Conservation (phyloP, 1,140 invertebrate genomes). For the Armadillidium nasatum region DNA sequence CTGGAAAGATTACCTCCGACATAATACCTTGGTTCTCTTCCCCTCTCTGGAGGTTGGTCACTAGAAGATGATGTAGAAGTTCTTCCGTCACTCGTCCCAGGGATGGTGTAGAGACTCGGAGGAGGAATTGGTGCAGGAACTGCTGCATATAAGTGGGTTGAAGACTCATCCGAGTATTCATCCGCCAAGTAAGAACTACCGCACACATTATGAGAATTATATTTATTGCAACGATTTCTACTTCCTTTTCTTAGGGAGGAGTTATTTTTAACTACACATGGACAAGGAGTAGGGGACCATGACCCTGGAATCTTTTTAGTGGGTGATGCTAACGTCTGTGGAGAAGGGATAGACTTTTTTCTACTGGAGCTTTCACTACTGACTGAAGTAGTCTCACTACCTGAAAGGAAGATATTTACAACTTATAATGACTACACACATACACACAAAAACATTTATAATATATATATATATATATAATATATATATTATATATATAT, state of each 20-base stretch:
- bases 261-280: slow-evolving; percentile 25
- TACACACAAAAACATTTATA: too few relatives aligned
- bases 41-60: slow-evolving; percentile 32
- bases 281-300: background rate
- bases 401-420: slow-evolving; percentile 17
- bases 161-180: slow-evolving; percentile 10
- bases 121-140: slow-evolving; percentile 17
- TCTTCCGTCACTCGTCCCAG: slow-evolving; percentile 36
- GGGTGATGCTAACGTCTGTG: slow-evolving; percentile 9
- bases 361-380: slow-evolving; percentile 37
- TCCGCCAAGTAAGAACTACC: slow-evolving; percentile 28
- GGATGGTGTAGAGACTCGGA: slow-evolving; percentile 33
- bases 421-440: background rate
- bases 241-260: slow-evolving; percentile 24
- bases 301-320: slow-evolving; percentile 1
- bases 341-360: slow-evolving; percentile 8
- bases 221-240: slow-evolving; percentile 32
- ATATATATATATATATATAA: too few relatives aligned
- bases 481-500: too few relatives aligned
- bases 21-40: slow-evolving; percentile 35
- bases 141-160: slow-evolving; percentile 17
- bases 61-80: slow-evolving; percentile 36
- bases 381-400: slow-evolving; percentile 36
- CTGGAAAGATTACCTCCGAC: slow-evolving; percentile 30
- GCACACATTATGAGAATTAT: slow-evolving; percentile 20